A percentile compares a stretch with the other conserved stretches of the same genome.
phyloP scores from a whole-genome alignment of 2,797 vertebrate genomes.

The Gambelia wislizenii region DNA sequence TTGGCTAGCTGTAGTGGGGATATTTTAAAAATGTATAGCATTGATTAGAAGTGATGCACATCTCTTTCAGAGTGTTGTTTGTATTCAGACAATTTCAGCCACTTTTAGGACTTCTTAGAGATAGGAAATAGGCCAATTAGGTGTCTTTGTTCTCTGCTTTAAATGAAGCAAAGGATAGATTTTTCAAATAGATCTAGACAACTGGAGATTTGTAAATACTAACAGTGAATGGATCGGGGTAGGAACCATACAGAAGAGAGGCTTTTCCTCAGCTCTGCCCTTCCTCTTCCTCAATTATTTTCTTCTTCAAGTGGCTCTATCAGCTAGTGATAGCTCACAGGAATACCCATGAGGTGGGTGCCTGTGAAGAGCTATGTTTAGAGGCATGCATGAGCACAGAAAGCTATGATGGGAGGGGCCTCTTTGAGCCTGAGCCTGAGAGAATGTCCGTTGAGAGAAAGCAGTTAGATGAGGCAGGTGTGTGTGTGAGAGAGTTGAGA shows the following conservation, averaged over 20 bases:
- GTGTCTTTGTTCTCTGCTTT: background rate
- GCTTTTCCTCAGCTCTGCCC: background rate
- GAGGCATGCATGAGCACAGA: too few relatives aligned
- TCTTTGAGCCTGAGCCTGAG: too few relatives aligned
- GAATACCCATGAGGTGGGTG: background rate
- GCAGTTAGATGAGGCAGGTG: too few relatives aligned
- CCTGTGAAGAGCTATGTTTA: too few relatives aligned
- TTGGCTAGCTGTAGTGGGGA: background rate
- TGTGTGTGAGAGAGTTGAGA: too few relatives aligned
- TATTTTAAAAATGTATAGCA: background rate
- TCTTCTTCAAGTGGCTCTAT: background rate
- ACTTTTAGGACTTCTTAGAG: background rate
- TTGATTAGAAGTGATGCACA: conserved; percentile 4
- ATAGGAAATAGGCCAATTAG: background rate
- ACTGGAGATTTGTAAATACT: background rate
- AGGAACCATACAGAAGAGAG: background rate
- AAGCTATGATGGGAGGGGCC: too few relatives aligned
- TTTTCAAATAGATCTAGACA: background rate
- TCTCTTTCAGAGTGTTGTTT: background rate
- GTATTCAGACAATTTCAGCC: background rate
- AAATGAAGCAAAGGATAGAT: background rate
- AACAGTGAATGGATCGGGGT: background rate
- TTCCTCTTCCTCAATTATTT: background rate
- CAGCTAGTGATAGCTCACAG: background rate
- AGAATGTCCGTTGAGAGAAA: too few relatives aligned